Evolutionary conservation across 2,113 vertebrate genomes (phyloP).

Genomic region (Shinisaurus crocodilurus): DNA sequence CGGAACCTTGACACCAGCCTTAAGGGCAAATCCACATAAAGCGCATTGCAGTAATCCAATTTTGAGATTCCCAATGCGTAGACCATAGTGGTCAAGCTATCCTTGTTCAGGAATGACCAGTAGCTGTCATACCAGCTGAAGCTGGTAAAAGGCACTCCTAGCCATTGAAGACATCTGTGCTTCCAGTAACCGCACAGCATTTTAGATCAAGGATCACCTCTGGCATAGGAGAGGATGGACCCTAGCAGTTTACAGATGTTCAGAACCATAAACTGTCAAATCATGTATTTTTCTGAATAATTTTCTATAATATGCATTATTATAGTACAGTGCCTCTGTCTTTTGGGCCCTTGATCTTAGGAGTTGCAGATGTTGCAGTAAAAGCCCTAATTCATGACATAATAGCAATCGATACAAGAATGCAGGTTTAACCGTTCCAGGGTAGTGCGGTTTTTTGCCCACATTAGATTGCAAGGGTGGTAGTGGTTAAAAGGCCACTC

Average conservation of each 20-base stretch:
- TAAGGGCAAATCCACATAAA: no score
- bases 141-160: no score
- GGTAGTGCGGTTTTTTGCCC: neutral
- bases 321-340: neutral
- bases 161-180: no score
- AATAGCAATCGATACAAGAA: neutral
- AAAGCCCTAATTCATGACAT: neutral
- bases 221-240: neutral
- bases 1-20: no score
- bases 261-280: neutral
- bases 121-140: no score
- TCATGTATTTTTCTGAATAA: neutral
- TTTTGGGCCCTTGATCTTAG: neutral
- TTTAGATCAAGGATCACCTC: no score
- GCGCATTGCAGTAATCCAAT: no score
- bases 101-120: no score
- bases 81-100: no score
- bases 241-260: neutral
- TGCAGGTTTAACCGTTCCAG: neutral
- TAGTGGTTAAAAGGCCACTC: neutral
- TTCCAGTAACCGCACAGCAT: no score
- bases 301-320: neutral
- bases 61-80: no score
- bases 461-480: neutral
- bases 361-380: neutral